Evolutionary conservation across 2,888 invertebrate species (phyloP).

Genomic region (Drosophila austrosaltans): DNA sequence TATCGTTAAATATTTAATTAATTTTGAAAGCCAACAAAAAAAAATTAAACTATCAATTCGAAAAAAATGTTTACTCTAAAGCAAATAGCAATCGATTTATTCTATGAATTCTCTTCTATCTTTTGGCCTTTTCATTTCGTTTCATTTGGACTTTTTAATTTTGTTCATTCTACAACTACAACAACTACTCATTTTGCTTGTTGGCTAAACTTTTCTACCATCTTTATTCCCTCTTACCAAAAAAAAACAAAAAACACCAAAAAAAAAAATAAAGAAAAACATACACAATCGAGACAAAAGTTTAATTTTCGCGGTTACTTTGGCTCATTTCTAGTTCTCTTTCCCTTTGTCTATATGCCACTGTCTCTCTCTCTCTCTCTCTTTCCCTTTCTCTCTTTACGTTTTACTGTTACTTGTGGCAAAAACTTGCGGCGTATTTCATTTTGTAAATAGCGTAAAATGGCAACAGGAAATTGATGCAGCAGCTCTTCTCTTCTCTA

Average conservation of each 20-base stretch:
- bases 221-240: neutral
- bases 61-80: neutral
- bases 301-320: constrained; percentile 74
- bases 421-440: constrained; percentile 77
- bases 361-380: neutral
- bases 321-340: constrained; percentile 42
- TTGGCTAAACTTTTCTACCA: neutral
- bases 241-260: neutral
- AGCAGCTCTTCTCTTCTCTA: constrained; percentile 44
- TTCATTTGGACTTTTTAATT: constrained; percentile 8
- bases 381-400: neutral
- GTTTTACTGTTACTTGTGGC: constrained; percentile 15
- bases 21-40: neutral
- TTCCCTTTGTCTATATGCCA: neutral
- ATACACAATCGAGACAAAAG: constrained; percentile 72
- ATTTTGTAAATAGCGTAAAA: constrained; percentile 73
- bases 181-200: constrained; percentile 5
- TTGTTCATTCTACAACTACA: constrained; percentile 6
- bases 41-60: neutral
- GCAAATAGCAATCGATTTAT: neutral
- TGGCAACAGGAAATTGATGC: constrained; percentile 73
- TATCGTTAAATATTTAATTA: too few species aligned
- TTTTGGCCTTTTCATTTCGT: neutral
- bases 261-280: constrained; percentile 11
- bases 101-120: neutral